phyloP scores from a whole-genome alignment of 2,113 vertebrate species.

The Colistium nudipinnis region DNA sequence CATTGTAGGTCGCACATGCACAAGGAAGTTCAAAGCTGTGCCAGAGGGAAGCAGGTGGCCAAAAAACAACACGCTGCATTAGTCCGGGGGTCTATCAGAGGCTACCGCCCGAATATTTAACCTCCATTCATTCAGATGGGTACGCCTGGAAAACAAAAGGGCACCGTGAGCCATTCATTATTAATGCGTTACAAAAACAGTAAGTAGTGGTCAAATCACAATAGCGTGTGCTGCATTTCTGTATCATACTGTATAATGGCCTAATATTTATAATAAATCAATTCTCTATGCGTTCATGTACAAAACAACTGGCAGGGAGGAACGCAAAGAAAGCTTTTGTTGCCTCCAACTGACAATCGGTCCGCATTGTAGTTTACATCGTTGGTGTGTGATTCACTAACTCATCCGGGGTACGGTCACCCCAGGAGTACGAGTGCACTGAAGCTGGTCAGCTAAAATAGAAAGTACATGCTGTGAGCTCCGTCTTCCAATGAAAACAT shows the following conservation, averaged over 20 bases:
- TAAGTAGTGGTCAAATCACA: too few relatives aligned
- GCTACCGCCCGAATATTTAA: slow-evolving; percentile 2
- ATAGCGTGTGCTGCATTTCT: too few relatives aligned
- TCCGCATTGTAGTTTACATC: neutral
- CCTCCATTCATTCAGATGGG: slow-evolving; percentile 9
- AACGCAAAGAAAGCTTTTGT: slow-evolving; percentile 2
- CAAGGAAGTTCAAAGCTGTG: slow-evolving; percentile 54
- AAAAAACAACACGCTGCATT: slow-evolving; percentile 44
- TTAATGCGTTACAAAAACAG: neutral
- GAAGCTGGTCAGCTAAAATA: slow-evolving; percentile 53
- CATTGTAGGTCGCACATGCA: slow-evolving; percentile 16
- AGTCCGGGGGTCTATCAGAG: slow-evolving; percentile 16
- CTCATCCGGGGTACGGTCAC: neutral
- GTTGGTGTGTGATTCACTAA: slow-evolving; percentile 9
- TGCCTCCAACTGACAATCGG: neutral
- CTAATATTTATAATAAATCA: too few relatives aligned
- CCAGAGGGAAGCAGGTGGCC: slow-evolving; percentile 65
- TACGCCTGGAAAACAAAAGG: slow-evolving; percentile 17
- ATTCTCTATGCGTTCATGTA: too few relatives aligned
- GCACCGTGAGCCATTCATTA: neutral
- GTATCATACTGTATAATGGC: too few relatives aligned
- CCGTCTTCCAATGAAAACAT: slow-evolving; percentile 50
- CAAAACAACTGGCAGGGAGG: neutral
- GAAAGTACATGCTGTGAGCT: slow-evolving; percentile 48
- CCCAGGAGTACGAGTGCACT: slow-evolving; percentile 14